Conservation (phyloP, 1,140 invertebrate species). For the Linepithema humile region DNA sequence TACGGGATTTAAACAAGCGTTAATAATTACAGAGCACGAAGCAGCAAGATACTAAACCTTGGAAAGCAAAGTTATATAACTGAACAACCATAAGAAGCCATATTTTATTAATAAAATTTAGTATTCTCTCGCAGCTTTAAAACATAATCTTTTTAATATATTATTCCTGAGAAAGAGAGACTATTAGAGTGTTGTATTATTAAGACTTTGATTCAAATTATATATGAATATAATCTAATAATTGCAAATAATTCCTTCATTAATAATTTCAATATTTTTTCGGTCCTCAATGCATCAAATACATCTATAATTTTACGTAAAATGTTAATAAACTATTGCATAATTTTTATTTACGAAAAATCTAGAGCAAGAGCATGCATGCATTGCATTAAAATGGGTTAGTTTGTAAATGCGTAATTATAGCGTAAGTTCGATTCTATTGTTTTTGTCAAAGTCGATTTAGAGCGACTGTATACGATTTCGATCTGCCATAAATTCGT, state of each 20-base stretch:
- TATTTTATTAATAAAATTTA: constrained; percentile 19
- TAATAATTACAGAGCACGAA: background rate
- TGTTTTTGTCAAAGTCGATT: constrained; percentile 68
- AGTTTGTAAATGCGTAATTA: constrained; percentile 19
- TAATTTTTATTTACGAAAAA: background rate
- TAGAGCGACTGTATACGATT: constrained; percentile 62
- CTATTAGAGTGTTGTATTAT: background rate
- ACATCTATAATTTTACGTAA: background rate
- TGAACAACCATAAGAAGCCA: background rate
- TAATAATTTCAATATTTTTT: background rate
- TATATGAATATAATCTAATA: background rate
- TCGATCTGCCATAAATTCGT: constrained; percentile 68
- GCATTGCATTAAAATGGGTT: background rate
- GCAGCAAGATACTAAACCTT: background rate
- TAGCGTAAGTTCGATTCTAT: constrained; percentile 34
- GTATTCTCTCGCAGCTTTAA: background rate
- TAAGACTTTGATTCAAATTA: background rate
- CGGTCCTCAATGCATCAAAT: background rate
- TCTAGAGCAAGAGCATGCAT: background rate
- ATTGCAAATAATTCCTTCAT: background rate
- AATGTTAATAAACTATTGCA: background rate
- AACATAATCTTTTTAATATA: constrained; percentile 18
- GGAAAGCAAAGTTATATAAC: background rate
- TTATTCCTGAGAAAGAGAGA: background rate
- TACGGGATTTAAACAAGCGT: background rate